These are phyloP conservation scores for Caenorhabditis macrosperma DNA, from an alignment of 2,888 invertebrate genomes.

Conservation along the genomic window DNA sequence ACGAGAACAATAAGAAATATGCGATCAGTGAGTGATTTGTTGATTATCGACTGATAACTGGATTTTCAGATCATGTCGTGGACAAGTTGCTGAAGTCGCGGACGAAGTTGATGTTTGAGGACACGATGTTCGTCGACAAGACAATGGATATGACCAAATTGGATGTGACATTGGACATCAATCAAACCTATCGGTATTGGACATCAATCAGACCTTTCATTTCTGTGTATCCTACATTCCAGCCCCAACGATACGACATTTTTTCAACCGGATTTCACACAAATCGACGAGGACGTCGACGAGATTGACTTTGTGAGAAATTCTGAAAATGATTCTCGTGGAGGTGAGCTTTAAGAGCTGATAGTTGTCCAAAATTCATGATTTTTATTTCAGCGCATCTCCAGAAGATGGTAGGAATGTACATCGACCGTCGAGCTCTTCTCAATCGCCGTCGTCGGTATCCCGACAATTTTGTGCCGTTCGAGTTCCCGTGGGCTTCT, in stretches of 20 bases:
- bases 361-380: background rate
- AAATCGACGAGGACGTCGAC: slow-evolving; percentile 21
- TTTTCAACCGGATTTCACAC: slow-evolving; percentile 7
- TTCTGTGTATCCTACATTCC: background rate
- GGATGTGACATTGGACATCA: slow-evolving; percentile 10
- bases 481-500: slow-evolving; percentile 4
- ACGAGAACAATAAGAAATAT: background rate
- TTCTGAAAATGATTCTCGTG: slow-evolving; percentile 1
- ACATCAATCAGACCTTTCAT: background rate
- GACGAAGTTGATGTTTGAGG: slow-evolving; percentile 18
- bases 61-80: slow-evolving; percentile 7
- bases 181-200: background rate
- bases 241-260: background rate
- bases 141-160: slow-evolving; percentile 1
- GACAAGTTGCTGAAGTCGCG: slow-evolving; percentile 4
- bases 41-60: background rate
- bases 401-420: background rate
- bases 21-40: background rate
- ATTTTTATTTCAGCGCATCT: background rate
- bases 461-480: slow-evolving; percentile 15
- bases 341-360: background rate
- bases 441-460: slow-evolving; percentile 4
- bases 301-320: slow-evolving; percentile 1
- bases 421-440: slow-evolving; percentile 10
- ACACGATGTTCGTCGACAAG: slow-evolving; percentile 1